Base-by-base conservation (phyloP, 2,888 invertebrate species). In the Catocala nupta region DNA sequence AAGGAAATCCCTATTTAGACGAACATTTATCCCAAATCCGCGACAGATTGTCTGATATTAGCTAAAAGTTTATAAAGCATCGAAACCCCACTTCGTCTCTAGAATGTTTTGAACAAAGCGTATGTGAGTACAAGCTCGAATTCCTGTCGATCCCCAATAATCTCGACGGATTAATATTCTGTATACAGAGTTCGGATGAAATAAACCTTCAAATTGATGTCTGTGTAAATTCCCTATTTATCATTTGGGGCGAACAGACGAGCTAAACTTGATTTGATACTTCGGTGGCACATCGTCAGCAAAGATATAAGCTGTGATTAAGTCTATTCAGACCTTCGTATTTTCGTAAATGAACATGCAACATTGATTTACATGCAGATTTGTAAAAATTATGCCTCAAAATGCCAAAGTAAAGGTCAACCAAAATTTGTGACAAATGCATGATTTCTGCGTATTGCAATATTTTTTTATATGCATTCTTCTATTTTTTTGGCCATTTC, bases 131-230 rank as follows among this genome's bases (percentile, higher is more conserved):
- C 8, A 8, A 39, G 36, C 9, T 9, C 6, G 36, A 50, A 43
- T 49, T 51, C 39, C 60, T n/a, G 56, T 25, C 47, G 44, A 54
- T 52, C 59, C n/a, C 12, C 54, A 54, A 53, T 74, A 68, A 74
- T 71, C 74, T 65, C 34, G 54, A 5, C 33, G 59, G 65, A 73
- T 74, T 71, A 68, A 64, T 73, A 75, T 49, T 61, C 57, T 59
- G 59, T 16, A 8, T 7, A 55, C n/a, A 44, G 52, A 54, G 5
- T 49, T 8, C 11, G 55, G 56, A 61, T 67, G 33, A 60, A 65
- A 59, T 45, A 70, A 70, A 65, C 65, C 68, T 71, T 49, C 25
- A 53, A 65, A 70, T 74, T 60, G 62, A 73, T 70, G 71, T 63
- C 51, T 59, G 60, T 65, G 12, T 52, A 52, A 65, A 60, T 61